phyloP scores from a whole-genome alignment of 2,888 invertebrate genomes.

The Tineola bisselliella region DNA sequence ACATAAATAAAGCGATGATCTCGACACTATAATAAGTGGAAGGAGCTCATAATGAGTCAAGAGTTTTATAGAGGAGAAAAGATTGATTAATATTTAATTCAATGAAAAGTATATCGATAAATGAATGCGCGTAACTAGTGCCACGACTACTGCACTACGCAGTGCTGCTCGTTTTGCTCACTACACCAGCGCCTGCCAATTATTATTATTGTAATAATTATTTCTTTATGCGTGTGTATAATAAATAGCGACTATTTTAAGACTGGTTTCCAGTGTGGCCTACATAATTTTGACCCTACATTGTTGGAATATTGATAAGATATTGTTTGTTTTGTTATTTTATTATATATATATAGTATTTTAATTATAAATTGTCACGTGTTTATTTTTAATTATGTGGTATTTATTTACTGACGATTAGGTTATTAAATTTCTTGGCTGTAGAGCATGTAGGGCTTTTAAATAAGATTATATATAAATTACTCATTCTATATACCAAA shows the following conservation, averaged over 20 bases:
- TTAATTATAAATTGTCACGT: background rate
- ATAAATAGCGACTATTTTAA: background rate
- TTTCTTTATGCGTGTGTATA: background rate
- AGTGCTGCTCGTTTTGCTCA: background rate
- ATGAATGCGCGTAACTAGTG: background rate
- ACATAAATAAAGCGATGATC: too few species aligned
- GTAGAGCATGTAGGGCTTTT: too few species aligned
- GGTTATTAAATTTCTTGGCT: too few species aligned
- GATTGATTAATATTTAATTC: too few species aligned
- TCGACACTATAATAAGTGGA: too few species aligned
- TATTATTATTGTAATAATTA: slow-evolving; percentile 7
- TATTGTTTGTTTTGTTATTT: background rate
- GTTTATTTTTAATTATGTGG: too few species aligned
- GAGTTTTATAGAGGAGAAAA: too few species aligned
- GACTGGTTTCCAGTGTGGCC: slow-evolving; percentile 1
- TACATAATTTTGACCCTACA: slow-evolving; percentile 1
- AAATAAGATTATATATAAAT: too few species aligned
- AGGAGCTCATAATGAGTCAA: too few species aligned
- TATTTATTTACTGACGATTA: too few species aligned
- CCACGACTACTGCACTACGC: slow-evolving; percentile 4
- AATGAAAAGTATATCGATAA: background rate
- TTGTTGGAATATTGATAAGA: background rate
- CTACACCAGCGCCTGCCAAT: background rate
- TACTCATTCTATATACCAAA: too few species aligned
- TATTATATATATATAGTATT: background rate